phyloP scores from a whole-genome alignment of 2,888 invertebrate genomes.

The Ectropis crepuscularia region DNA sequence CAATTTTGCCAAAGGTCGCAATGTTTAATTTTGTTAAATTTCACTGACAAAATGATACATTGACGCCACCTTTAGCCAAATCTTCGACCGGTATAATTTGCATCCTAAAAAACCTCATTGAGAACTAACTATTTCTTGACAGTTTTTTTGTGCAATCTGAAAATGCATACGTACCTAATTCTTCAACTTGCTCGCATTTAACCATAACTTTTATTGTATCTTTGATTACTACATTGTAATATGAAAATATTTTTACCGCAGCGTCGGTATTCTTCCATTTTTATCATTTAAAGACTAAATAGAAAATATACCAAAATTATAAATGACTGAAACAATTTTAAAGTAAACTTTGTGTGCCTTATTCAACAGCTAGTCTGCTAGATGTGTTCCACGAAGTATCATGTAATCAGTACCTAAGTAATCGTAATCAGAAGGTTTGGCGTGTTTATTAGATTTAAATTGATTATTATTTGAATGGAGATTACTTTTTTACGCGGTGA shows the following conservation, averaged over 20 bases:
- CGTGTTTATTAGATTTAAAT: constrained; percentile 1
- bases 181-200: background rate
- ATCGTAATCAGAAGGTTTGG: background rate
- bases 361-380: constrained; percentile 29
- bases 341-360: constrained; percentile 17
- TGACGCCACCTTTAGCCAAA: no score
- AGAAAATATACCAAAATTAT: constrained; percentile 3
- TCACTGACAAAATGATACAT: no score
- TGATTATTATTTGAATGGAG: constrained; percentile 11
- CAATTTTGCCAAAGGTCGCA: no score
- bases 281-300: background rate
- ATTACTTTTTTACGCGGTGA: constrained; percentile 10
- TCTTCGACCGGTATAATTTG: no score
- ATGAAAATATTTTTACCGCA: background rate
- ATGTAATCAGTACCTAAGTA: constrained; percentile 1
- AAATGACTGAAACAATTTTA: constrained; percentile 1
- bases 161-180: background rate
- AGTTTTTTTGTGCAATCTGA: background rate
- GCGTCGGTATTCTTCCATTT: no score
- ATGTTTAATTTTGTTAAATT: no score
- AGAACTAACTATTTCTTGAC: background rate
- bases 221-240: background rate
- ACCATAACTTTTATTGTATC: constrained; percentile 1
- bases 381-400: constrained; percentile 27
- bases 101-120: no score